Evolutionary conservation across 37 sponge, comb jelly and placozoan genomes (phyloP).

Genomic region (Crambe crambe): DNA sequence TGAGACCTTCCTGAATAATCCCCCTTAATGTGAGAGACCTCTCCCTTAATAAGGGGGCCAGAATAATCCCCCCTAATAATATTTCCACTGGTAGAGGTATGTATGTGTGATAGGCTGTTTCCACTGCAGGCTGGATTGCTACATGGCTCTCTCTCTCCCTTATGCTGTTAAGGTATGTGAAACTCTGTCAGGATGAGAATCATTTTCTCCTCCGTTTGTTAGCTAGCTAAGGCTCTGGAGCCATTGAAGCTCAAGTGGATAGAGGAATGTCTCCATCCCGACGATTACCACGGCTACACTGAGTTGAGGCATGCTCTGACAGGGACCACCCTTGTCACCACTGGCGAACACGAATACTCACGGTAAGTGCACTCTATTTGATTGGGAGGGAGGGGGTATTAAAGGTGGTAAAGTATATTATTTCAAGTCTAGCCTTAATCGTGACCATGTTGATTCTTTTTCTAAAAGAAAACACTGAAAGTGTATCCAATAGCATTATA

Average conservation of each 20-base stretch:
- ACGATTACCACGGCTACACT: conserved; percentile 79
- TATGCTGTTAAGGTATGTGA: conserved; percentile 72
- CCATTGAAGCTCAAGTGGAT: conserved; percentile 82
- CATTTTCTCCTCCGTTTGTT: neutral
- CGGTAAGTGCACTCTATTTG: conserved; percentile 45
- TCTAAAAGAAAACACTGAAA: too few species aligned
- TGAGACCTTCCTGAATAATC: too few species aligned
- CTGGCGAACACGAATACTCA: conserved; percentile 92
- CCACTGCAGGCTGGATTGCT: conserved; percentile 91
- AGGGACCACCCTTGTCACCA: conserved; percentile 67
- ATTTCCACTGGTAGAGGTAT: too few species aligned
- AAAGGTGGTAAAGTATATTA: neutral
- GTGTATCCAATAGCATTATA: too few species aligned
- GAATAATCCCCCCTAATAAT: conserved; percentile 88
- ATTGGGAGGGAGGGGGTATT: neutral
- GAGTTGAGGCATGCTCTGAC: conserved; percentile 51
- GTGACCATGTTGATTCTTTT: too few species aligned
- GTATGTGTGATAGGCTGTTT: too few species aligned
- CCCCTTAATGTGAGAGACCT: too few species aligned
- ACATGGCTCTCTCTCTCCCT: conserved; percentile 82
- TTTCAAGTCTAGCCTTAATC: neutral
- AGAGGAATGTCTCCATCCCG: conserved; percentile 83
- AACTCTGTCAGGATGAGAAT: neutral
- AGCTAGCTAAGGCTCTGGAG: conserved; percentile 68
- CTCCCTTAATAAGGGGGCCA: too few species aligned